These are phyloP conservation scores for Theropithecus gelada DNA, from an alignment of 2,113 vertebrate genomes.

Conservation along the genomic window DNA sequence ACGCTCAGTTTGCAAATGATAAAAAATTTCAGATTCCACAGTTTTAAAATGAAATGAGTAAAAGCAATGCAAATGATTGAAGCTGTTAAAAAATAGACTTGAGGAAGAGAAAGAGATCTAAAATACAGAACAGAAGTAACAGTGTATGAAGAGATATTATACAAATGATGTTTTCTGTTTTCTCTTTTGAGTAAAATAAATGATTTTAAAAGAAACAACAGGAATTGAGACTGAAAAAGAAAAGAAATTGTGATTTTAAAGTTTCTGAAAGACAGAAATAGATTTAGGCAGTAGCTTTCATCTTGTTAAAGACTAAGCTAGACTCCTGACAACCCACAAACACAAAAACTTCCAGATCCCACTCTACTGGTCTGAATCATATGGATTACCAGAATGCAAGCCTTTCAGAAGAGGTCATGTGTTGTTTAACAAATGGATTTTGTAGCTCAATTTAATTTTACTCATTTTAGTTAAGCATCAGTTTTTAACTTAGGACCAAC, in stretches of 20 bases:
- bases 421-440: slow-evolving; percentile 47
- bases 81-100: neutral
- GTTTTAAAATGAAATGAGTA: neutral
- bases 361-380: neutral
- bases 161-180: neutral
- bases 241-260: slow-evolving; percentile 14
- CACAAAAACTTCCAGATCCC: neutral
- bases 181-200: neutral
- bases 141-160: neutral
- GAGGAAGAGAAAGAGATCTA: neutral
- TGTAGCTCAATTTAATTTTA: slow-evolving; percentile 55
- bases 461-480: slow-evolving; percentile 39
- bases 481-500: slow-evolving; percentile 1
- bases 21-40: neutral
- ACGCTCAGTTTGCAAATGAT: neutral
- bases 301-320: neutral
- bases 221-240: neutral
- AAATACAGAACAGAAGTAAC: neutral
- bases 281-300: neutral
- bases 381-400: neutral
- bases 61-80: neutral
- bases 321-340: neutral
- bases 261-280: neutral
- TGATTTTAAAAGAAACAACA: neutral
- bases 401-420: slow-evolving; percentile 40